Conservation (phyloP, 1,140 invertebrate genomes). For the Dryas iulia region DNA sequence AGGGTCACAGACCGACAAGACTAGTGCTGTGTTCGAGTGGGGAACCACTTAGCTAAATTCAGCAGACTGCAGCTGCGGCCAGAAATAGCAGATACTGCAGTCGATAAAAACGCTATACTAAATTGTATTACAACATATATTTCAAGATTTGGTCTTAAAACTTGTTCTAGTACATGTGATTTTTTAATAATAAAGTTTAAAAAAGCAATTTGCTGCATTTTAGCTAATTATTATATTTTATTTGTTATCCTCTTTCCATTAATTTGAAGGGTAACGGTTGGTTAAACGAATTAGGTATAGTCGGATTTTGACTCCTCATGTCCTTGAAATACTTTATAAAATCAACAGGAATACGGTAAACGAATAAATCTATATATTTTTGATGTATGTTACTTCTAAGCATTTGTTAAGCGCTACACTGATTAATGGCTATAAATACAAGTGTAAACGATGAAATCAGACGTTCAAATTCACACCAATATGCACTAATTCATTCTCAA, state of each 20-base stretch:
- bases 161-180: neutral
- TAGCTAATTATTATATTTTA: neutral
- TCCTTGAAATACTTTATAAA: neutral
- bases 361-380: neutral
- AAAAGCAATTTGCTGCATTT: too few species aligned
- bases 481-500: neutral
- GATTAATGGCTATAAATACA: neutral
- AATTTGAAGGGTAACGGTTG: neutral
- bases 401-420: neutral
- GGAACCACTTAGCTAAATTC: constrained; percentile 33
- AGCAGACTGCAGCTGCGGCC: constrained; percentile 26
- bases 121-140: neutral
- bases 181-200: neutral
- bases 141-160: neutral
- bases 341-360: neutral
- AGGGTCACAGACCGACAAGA: constrained; percentile 31
- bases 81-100: constrained; percentile 29
- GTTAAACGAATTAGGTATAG: neutral
- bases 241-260: neutral
- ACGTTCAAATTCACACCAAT: constrained; percentile 11
- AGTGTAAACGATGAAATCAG: constrained; percentile 15
- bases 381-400: neutral
- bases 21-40: constrained; percentile 26
- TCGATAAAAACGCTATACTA: constrained; percentile 16
- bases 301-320: neutral